Evolutionary conservation across 2,888 invertebrate genomes (phyloP), one percentile per base, ranked within the genome.

Genomic region (Synergus umbraculus): DNA sequence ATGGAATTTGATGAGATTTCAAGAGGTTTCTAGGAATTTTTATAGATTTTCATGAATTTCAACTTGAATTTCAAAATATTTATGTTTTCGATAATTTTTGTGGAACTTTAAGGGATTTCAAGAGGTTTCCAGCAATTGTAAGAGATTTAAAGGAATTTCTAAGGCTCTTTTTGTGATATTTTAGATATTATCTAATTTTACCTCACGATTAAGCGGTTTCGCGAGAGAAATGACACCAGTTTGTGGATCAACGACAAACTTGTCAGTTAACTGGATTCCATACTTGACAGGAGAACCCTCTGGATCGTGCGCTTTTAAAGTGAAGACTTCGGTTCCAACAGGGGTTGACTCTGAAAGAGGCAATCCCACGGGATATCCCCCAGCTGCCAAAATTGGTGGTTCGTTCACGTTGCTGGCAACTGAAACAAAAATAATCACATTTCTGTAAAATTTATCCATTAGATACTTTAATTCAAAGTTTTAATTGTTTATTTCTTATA

Each of bases 191-290:
- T 37, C 0, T 37, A 64, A 66, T 64, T 88, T 90, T 92, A 96
- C 96, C 94, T 98, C 97, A 89, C 97, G 94, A 93, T 98, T 97
- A 85, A 98, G 93, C 0, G 96, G 95, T 89, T 96, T 95, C 15
- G 95, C 94, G 60, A 98, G 93, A 0, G 95, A 96, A 76, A 98
- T 97, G 82, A 96, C 95, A 12, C 98, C 98, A 2, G 96, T 95
- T 65, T 93, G 93, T 13, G 96, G 93, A 92, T 98, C 94, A 12
- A 97, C 97, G 82, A 94, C 93, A 87, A 98, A 96, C 89, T 96
- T 95, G 91, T 97, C 97, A 4, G 97, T 97, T 43, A 97, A 97
- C 82, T 95, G 94, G 80, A 97, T 93, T 76, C 96, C 96, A 90
- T 93, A 95, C 87, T 94, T 94, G 81, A 97, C 95, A 60, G 95